Evolutionary conservation across 2,888 invertebrate genomes (phyloP).

Genomic region (Serrognathus titanus): DNA sequence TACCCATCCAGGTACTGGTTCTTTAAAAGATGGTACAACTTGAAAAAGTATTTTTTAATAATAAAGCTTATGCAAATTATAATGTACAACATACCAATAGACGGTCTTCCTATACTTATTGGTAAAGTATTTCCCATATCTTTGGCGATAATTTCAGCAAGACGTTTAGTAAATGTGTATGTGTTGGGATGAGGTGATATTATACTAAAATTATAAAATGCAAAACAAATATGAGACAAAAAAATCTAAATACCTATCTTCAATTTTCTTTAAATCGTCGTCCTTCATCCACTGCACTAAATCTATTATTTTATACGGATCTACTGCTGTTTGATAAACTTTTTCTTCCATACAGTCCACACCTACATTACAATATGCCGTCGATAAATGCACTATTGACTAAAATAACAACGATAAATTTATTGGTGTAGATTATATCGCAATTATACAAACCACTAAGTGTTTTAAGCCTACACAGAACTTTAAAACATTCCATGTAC

Average conservation of each 20-base stretch:
- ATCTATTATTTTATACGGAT: constrained; percentile 60
- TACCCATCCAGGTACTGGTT: constrained; percentile 22
- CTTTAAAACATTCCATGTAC: constrained; percentile 54
- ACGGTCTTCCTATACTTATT: constrained; percentile 82
- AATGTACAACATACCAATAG: constrained; percentile 66
- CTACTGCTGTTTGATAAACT: constrained; percentile 62
- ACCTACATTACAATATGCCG: constrained; percentile 84
- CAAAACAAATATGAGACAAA: no score
- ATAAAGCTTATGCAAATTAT: no score
- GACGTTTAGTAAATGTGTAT: constrained; percentile 92
- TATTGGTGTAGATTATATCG: background rate
- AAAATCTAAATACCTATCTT: background rate
- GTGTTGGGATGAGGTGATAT: constrained; percentile 68
- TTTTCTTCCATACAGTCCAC: constrained; percentile 71
- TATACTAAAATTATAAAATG: no score
- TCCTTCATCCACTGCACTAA: constrained; percentile 46
- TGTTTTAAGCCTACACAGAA: constrained; percentile 24
- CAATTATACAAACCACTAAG: background rate
- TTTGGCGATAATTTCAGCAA: constrained; percentile 67
- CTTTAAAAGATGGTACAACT: constrained; percentile 17
- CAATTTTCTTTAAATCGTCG: constrained; percentile 7
- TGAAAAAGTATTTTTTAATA: background rate
- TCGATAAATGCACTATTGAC: constrained; percentile 65
- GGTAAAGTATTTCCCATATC: constrained; percentile 73
- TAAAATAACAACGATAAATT: background rate